Evolutionary conservation across 2,113 vertebrate species (phyloP).

Genomic region (Halichoeres trimaculatus): DNA sequence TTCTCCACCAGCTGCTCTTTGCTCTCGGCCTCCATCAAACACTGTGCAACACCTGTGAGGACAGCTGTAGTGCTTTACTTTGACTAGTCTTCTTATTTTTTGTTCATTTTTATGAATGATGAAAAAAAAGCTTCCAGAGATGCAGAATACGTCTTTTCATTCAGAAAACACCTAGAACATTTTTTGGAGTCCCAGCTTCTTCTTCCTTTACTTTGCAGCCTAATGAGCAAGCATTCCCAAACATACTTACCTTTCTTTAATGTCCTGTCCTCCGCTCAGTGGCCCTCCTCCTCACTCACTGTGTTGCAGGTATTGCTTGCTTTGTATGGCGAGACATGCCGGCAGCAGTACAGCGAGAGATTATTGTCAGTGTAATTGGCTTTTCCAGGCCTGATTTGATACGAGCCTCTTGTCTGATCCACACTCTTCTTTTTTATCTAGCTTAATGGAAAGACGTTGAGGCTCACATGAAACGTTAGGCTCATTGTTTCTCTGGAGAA

Average conservation of each 20-base stretch:
- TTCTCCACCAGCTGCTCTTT: conserved; percentile 20
- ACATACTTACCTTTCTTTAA: conserved; percentile 28
- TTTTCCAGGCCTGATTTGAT: conserved; percentile 81
- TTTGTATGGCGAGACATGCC: conserved; percentile 71
- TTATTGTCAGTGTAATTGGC: conserved; percentile 84
- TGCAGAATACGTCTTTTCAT: neutral
- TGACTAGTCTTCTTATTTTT: neutral
- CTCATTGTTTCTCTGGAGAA: conserved; percentile 65
- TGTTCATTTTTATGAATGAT: neutral
- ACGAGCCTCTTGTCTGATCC: conserved; percentile 79
- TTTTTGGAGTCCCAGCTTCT: neutral
- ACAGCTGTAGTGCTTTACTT: conserved; percentile 10
- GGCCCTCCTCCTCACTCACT: neutral
- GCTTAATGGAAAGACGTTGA: conserved; percentile 75
- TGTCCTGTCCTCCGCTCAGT: conserved; percentile 28
- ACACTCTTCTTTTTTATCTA: conserved; percentile 74
- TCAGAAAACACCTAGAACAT: neutral
- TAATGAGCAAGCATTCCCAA: conserved; percentile 25
- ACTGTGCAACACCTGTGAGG: conserved; percentile 8
- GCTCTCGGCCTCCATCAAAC: conserved; percentile 2
- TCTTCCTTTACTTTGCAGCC: conserved; percentile 1
- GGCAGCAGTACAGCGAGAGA: conserved; percentile 75
- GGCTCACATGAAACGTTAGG: conserved; percentile 65
- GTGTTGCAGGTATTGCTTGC: conserved; percentile 67
- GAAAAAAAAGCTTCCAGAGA: neutral